Percentiles rank a stretch among this genome's conserved stretches.
Conservation (phyloP, 2,888 invertebrate species). For the Sminthurides aquaticus region DNA sequence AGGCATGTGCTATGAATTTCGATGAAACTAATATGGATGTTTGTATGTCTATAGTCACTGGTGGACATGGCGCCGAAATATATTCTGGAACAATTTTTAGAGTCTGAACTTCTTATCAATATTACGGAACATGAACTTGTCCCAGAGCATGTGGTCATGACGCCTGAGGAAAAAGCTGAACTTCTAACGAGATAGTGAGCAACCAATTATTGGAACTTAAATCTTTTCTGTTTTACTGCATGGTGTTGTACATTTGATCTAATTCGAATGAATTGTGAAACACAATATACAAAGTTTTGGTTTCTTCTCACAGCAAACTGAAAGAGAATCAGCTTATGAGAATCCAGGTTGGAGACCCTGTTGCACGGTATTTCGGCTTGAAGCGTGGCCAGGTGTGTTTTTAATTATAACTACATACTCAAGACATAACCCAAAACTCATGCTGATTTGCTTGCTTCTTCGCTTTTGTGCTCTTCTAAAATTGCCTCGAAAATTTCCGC, state of each 20-base stretch:
- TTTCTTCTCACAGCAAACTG: slow-evolving; percentile 72
- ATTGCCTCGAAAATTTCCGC: too few relatives aligned
- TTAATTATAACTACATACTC: slow-evolving; percentile 25
- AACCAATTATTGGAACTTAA: too few relatives aligned
- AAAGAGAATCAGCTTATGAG: slow-evolving; percentile 99
- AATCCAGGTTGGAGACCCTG: slow-evolving; percentile 97
- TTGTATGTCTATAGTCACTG: slow-evolving; percentile 60
- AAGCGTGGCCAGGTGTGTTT: slow-evolving; percentile 84
- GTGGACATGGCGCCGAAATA: slow-evolving; percentile 99
- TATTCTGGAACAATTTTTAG: slow-evolving; percentile 89
- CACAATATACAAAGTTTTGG: too few relatives aligned
- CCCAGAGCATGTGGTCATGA: slow-evolving; percentile 97
- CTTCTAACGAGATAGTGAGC: slow-evolving; percentile 83
- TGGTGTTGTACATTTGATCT: background rate
- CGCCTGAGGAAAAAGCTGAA: slow-evolving; percentile 95
- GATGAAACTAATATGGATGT: background rate
- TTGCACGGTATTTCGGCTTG: slow-evolving; percentile 95
- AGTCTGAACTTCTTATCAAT: slow-evolving; percentile 91
- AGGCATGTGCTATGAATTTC: background rate
- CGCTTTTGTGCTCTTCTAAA: too few relatives aligned
- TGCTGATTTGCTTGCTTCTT: too few relatives aligned
- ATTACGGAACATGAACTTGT: slow-evolving; percentile 97
- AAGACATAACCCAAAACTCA: too few relatives aligned
- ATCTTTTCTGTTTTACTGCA: slow-evolving; percentile 6
- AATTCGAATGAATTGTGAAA: too few relatives aligned